phyloP scores from a whole-genome alignment of 1,140 invertebrate genomes.

The Trichonephila clavipes region DNA sequence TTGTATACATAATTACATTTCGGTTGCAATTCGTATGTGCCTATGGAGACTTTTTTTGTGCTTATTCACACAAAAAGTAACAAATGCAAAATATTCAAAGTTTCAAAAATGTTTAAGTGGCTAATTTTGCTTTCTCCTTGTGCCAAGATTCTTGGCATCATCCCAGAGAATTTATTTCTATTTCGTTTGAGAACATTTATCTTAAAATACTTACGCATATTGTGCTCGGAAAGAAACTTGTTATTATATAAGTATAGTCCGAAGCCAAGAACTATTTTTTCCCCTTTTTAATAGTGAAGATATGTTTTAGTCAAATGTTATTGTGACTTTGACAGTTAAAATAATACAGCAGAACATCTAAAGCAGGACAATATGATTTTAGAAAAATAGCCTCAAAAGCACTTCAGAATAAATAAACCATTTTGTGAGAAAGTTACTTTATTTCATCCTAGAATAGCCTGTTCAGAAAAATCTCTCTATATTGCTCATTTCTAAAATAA shows the following conservation, averaged over 20 bases:
- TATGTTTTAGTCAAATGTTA: background rate
- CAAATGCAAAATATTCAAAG: background rate
- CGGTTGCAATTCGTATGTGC: too few relatives aligned
- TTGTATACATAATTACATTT: too few relatives aligned
- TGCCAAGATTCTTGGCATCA: background rate
- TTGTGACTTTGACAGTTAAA: background rate
- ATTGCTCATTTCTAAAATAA: too few relatives aligned
- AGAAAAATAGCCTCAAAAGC: background rate
- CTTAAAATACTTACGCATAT: conserved; percentile 3
- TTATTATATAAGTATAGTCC: conserved; percentile 16
- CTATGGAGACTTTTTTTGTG: too few relatives aligned
- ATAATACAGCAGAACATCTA: background rate
- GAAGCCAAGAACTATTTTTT: background rate
- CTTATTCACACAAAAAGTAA: background rate
- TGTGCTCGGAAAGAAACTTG: background rate
- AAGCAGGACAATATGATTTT: background rate
- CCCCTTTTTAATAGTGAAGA: background rate
- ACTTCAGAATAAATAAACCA: too few relatives aligned
- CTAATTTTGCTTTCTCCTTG: conserved; percentile 4
- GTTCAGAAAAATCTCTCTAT: too few relatives aligned
- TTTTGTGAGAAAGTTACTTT: too few relatives aligned
- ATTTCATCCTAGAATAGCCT: too few relatives aligned
- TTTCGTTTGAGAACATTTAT: background rate
- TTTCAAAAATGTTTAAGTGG: conserved; percentile 1
- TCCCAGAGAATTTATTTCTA: background rate